Evolutionary conservation across 2,113 vertebrate species (phyloP).

Genomic region (Siphamia tubifer): DNA sequence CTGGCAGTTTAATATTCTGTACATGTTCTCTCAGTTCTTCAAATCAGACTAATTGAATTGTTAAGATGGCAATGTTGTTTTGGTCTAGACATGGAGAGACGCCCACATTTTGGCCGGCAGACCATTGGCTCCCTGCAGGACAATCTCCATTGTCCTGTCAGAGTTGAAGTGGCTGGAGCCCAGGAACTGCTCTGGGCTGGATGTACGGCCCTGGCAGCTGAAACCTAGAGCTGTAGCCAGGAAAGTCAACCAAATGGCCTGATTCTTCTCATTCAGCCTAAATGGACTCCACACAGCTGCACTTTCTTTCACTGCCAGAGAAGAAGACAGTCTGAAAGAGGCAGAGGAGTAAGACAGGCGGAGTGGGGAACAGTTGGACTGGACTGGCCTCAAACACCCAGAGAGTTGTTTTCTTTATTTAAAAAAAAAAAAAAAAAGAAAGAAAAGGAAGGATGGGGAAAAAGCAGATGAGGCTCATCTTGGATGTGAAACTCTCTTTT

Average conservation of each 20-base stretch:
- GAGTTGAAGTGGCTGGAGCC: conserved; percentile 43
- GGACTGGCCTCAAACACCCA: conserved; percentile 54
- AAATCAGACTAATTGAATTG: background rate
- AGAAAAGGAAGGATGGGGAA: too few relatives aligned
- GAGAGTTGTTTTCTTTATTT: conserved; percentile 43
- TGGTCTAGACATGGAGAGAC: background rate
- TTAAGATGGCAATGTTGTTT: background rate
- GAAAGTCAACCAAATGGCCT: conserved; percentile 71
- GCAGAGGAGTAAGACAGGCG: conserved; percentile 41
- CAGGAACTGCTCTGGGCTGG: conserved; percentile 47
- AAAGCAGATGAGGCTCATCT: conserved; percentile 35
- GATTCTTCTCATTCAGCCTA: conserved; percentile 69
- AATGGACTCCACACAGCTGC: conserved; percentile 73
- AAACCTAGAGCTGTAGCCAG: conserved; percentile 53
- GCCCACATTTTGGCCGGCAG: conserved; percentile 13
- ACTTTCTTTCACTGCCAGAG: conserved; percentile 64
- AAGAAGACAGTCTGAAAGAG: conserved; percentile 55
- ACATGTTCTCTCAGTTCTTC: background rate
- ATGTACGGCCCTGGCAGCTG: conserved; percentile 50
- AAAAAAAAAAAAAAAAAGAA: background rate
- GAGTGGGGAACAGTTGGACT: conserved; percentile 49
- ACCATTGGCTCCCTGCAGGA: conserved; percentile 13
- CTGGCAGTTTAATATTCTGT: too few relatives aligned
- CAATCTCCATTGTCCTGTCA: conserved; percentile 55
- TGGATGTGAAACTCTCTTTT: too few relatives aligned